Evolutionary conservation across 2,113 vertebrate genomes (phyloP).

Genomic region (Taxidea taxus): DNA sequence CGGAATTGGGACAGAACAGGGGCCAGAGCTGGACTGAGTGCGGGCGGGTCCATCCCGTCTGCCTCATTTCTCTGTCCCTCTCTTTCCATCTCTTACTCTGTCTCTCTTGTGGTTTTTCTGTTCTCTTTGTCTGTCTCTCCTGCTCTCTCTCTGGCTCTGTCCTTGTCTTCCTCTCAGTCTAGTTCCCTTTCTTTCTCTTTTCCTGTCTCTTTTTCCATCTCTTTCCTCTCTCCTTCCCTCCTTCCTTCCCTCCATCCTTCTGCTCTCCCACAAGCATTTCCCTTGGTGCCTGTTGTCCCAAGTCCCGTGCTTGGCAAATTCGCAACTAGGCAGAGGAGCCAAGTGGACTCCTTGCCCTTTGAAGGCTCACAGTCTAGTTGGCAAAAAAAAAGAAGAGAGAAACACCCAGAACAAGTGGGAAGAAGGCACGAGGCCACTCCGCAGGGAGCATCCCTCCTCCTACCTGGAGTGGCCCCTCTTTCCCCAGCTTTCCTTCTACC

Average conservation of each 20-base stretch:
- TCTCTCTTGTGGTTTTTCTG: not conserved
- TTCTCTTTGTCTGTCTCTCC: not conserved
- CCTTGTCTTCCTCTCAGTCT: not conserved
- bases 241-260: not conserved
- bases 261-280: not conserved
- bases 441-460: not conserved
- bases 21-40: too few species aligned
- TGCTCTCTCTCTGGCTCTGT: not conserved
- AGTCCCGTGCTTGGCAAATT: not conserved
- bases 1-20: not conserved
- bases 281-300: not conserved
- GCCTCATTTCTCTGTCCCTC: not conserved
- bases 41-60: accelerated
- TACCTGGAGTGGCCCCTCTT: too few species aligned
- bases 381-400: not conserved
- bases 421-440: not conserved
- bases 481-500: not conserved
- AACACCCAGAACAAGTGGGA: not conserved
- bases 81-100: not conserved
- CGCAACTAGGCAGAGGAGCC: not conserved
- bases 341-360: not conserved
- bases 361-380: not conserved
- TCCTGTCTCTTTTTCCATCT: not conserved
- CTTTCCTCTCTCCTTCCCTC: not conserved
- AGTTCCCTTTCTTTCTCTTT: not conserved